Evolutionary conservation across 2,113 vertebrate species (phyloP), one percentile per base, ranked within the genome.

Genomic region (Loxodonta africana): DNA sequence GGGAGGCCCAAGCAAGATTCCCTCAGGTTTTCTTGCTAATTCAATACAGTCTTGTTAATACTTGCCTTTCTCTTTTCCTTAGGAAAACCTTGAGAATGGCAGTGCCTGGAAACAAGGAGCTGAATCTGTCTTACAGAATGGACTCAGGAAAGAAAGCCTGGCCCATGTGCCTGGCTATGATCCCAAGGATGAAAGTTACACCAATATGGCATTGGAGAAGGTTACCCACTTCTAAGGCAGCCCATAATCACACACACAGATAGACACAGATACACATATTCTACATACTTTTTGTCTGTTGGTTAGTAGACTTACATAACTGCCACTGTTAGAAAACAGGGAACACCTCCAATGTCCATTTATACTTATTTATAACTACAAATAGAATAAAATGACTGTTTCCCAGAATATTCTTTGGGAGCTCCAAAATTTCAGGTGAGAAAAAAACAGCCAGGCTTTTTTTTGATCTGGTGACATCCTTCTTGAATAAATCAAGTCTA

Each of bases 181-280:
- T 46, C 57, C 97, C 0, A 95, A 97, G 44, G 98, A 99, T 90
- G 98, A 98, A 89, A 98, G 98, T 41, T 98, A 98, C 3, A 98
- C 94, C 83, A 99, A 99, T 30, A 44, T 85, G 53, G 96, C 48
- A 1, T 97, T 98, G 48, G 97, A 98, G 80, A 98, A 95, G 90
- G 98, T 98, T 85, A 98, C 99, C 73, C 91, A 89, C 82, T 98
- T 99, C 96, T 98, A 98, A 83, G 71, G 57, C 44, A 83, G 44
- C 26, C 7, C 25, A 12, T 57, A 1, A 28, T 26, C 28, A 37
- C 9, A 71, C 18, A 77, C 1, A 26, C 48, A 71, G 0, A 60
- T 2, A n/a, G 2, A 86, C 46, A 25, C 1, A 71, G 0, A 60
- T 2, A n/a, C 6, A 86, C 46, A 25, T 2, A 46, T 0, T 23